These are phyloP conservation scores for Pantherophis guttatus DNA, from an alignment of 2,113 vertebrate genomes.

Conservation along the genomic window DNA sequence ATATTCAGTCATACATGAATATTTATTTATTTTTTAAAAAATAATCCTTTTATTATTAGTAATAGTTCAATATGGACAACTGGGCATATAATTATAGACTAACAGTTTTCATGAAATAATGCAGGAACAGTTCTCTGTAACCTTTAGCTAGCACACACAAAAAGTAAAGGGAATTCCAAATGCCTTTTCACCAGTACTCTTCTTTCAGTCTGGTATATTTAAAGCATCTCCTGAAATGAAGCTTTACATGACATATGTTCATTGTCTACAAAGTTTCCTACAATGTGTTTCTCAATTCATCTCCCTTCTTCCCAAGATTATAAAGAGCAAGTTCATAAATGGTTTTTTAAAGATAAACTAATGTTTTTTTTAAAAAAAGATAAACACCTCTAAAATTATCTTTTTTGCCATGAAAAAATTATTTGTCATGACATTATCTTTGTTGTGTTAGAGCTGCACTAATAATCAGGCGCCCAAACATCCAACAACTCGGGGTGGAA, in stretches of 20 bases:
- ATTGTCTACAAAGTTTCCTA: constrained; percentile 45
- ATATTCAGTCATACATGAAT: background rate
- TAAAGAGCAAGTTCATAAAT: constrained; percentile 66
- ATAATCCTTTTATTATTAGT: background rate
- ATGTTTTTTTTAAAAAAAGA: constrained; percentile 52
- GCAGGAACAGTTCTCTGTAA: constrained; percentile 25
- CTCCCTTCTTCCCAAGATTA: constrained; percentile 46
- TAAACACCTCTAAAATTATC: constrained; percentile 62
- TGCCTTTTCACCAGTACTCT: constrained; percentile 25
- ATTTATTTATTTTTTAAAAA: background rate
- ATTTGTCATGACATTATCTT: constrained; percentile 40
- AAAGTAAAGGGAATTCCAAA: constrained; percentile 25
- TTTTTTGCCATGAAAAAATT: constrained; percentile 44
- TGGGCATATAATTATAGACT: background rate
- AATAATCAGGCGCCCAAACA: background rate
- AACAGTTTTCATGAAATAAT: background rate
- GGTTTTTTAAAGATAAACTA: constrained; percentile 63
- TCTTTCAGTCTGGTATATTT: constrained; percentile 39
- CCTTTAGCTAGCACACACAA: background rate
- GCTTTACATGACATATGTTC: constrained; percentile 40
- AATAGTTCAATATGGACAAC: background rate
- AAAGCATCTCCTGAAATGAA: constrained; percentile 39
- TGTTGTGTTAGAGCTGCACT: constrained; percentile 7
- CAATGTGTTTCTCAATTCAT: constrained; percentile 44
- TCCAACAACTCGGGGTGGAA: background rate